Evolutionary conservation across 2,113 vertebrate genomes (phyloP), one percentile per base, ranked within the genome.

Genomic region (Dinomys branickii): DNA sequence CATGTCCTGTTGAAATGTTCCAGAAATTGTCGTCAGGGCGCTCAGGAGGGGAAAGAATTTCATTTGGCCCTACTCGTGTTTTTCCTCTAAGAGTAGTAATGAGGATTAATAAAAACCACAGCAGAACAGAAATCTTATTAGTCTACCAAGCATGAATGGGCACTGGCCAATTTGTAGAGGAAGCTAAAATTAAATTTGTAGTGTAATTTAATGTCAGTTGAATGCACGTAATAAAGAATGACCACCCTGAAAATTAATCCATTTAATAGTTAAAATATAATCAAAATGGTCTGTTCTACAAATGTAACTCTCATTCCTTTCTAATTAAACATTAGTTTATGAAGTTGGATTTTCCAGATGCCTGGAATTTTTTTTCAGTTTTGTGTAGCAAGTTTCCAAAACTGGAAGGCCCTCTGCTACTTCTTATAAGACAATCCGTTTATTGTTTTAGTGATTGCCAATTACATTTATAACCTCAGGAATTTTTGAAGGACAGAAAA

Each of bases 311-410:
- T 95, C 81, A 87, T 97, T 95, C 63, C 91, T 3, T 7, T 88
- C 52, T 90, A 91, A 97, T 96, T 97, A 93, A 91, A 88, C 47
- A 0, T 0, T 0, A 0, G 85, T 90, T 96, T 83, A 91, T 94
- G 88, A 96, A 96, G 95, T 58, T 95, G 83, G 75, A 97, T 97
- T 98, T 98, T 97, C 93, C 88, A 98, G 93, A 96, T 87, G 61
- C 59, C n/a, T 41, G 81, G 44, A 91, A 67, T 89, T 75, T 93
- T 90, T 52, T 54, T 88, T 92, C 90, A 80, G 61, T 56, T 85
- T 58, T 91, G 50, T 92, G 94, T n/a, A 59, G 44, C 26, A 89
- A 81, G 67, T 63, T 87, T 93, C 94, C 85, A 86, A 92, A 93
- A 30, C 56, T 47, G 33, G 30, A 91, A 94, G 8, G 22, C 24